Conservation (phyloP, 1,140 invertebrate genomes). For the Tribolium madens region DNA sequence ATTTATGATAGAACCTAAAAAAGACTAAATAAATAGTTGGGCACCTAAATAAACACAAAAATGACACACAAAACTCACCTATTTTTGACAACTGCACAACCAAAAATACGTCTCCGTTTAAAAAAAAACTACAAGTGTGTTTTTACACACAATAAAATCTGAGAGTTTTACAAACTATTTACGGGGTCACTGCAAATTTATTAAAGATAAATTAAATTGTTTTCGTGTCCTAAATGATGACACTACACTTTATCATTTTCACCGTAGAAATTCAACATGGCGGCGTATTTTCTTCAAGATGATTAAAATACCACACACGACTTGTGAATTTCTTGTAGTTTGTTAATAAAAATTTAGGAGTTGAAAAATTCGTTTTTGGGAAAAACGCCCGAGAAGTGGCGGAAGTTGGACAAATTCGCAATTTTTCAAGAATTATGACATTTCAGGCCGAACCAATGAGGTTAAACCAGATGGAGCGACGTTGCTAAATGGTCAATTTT, state of each 20-base stretch:
- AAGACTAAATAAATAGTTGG: slow-evolving; percentile 25
- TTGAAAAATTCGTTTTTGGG: background rate
- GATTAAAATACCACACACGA: slow-evolving; percentile 3
- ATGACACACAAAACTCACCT: slow-evolving; percentile 22
- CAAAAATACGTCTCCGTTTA: slow-evolving; percentile 3
- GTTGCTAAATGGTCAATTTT: slow-evolving; percentile 12
- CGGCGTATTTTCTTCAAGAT: slow-evolving; percentile 22
- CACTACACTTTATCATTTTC: slow-evolving; percentile 39
- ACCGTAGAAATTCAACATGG: slow-evolving; percentile 23
- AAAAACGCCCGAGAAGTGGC: background rate
- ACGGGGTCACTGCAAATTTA: slow-evolving; percentile 34
- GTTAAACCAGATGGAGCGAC: slow-evolving; percentile 23
- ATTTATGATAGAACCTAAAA: background rate
- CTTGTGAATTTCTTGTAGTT: background rate
- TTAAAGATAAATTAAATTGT: slow-evolving; percentile 28
- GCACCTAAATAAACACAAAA: slow-evolving; percentile 23
- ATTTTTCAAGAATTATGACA: slow-evolving; percentile 19
- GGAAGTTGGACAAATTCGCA: background rate
- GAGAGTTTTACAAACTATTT: slow-evolving; percentile 8
- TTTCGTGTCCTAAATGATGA: slow-evolving; percentile 35
- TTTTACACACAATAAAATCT: background rate
- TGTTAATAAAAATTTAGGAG: background rate
- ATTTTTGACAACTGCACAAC: slow-evolving; percentile 17
- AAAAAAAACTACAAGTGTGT: background rate
- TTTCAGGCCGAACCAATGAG: slow-evolving; percentile 20